Evolutionary conservation across 2,888 invertebrate species (phyloP).

Genomic region (Eugnorisma glareosa): DNA sequence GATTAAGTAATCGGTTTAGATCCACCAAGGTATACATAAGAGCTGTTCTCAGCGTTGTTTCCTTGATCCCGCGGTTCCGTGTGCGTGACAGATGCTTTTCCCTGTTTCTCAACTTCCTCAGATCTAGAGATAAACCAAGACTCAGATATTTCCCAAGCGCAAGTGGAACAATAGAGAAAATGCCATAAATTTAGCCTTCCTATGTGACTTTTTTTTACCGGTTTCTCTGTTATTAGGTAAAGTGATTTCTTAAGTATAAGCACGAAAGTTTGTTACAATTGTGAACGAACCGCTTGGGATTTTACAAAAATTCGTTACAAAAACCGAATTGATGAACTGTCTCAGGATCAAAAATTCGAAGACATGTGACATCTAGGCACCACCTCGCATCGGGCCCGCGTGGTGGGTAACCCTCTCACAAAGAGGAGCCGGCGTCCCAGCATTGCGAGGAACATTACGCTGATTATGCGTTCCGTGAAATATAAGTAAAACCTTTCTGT

Average conservation of each 20-base stretch:
- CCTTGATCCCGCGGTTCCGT: constrained; percentile 19
- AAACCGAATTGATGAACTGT: neutral
- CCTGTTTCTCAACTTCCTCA: constrained; percentile 42
- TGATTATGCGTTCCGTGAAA: neutral
- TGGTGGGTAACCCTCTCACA: neutral
- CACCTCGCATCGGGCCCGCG: neutral
- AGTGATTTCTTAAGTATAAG: constrained; percentile 28
- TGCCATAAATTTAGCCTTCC: constrained; percentile 28
- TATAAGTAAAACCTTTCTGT: neutral
- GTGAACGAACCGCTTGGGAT: no score
- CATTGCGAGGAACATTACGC: neutral
- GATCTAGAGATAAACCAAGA: constrained; percentile 55
- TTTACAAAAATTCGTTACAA: neutral
- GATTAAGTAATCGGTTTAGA: neutral
- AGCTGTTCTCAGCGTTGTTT: neutral
- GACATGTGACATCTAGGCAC: no score
- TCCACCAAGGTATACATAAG: neutral
- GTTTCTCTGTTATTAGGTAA: constrained; percentile 19
- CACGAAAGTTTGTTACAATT: neutral
- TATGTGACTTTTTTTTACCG: constrained; percentile 20
- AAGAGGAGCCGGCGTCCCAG: no score
- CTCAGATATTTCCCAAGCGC: constrained; percentile 54
- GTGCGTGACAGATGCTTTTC: constrained; percentile 46
- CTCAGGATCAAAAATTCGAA: neutral
- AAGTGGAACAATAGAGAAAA: constrained; percentile 63